Base-by-base conservation (phyloP, 2,888 invertebrate genomes). In the Drosophila mercatorum region DNA sequence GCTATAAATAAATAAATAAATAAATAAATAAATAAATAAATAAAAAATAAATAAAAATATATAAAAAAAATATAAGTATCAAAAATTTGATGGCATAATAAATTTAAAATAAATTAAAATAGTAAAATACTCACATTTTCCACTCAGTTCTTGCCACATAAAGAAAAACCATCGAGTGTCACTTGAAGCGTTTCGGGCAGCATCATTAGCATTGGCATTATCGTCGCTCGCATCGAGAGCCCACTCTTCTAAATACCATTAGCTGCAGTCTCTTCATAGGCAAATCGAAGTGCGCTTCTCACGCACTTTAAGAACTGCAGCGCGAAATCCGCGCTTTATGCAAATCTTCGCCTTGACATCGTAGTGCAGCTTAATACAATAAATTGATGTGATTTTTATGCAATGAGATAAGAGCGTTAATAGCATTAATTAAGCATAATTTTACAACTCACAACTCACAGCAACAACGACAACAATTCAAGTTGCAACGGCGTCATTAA, bases 311-410 rank as follows among this genome's bases (percentile, higher is more conserved):
- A 49, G 40, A 62, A 60, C 53, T 52, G 17, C 22, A 22, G 22
- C 22, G 22, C 22, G 1, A 22, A 22, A 22, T 22, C 1, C 75
- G 65, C 56, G 64, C 69, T 85, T 69, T 77, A 87, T 90, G 89
- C 72, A 79, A 87, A 87, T 90, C 55, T 65, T 63, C 51, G 71
- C 86, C 86, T 84, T 87, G 86, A 90, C 90, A 87, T 71, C 75
- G 66, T 74, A 80, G 72, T 73, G 75, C 75, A 75, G 64, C 62
- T 65, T 63, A 73, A 78, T 84, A 76, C 72, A 75, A 75, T 86
- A 84, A 86, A 83, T 80, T 88, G 81, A 89, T 88, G 84, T 86
- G 86, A 83, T 75, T 90, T 88, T 83, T 77, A 82, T 88, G 89
- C 84, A 80, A 77, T 67, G 64, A 67, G 72, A 63, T 61, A 52